These are phyloP conservation scores for Mionectes macconnelli DNA, from an alignment of 2,113 vertebrate species.

Conservation along the genomic window DNA sequence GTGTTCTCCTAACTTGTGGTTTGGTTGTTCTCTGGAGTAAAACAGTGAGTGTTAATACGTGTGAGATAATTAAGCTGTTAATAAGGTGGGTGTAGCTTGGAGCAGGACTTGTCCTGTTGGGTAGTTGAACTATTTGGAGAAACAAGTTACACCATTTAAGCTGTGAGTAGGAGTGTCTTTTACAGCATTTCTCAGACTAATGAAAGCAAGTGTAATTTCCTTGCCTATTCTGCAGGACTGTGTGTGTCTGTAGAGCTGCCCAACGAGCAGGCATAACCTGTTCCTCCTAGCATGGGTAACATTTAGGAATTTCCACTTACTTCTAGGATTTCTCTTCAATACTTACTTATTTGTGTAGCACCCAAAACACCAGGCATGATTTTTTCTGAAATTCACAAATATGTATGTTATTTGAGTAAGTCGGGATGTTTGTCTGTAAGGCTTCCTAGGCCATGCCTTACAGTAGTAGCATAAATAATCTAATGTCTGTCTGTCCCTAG, in stretches of 20 bases:
- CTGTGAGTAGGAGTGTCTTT: slow-evolving; percentile 1
- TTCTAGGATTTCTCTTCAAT: background rate
- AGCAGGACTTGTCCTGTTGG: background rate
- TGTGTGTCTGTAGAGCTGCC: background rate
- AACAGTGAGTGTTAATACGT: background rate
- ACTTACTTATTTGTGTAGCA: background rate
- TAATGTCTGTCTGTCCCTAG: background rate
- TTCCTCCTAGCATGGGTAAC: background rate
- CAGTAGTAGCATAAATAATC: background rate
- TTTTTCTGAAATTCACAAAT: background rate
- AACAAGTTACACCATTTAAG: background rate
- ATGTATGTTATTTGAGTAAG: background rate
- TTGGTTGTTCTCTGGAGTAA: background rate
- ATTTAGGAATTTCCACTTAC: background rate
- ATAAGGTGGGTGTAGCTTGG: background rate
- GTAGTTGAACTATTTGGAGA: background rate
- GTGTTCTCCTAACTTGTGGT: background rate
- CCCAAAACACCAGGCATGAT: background rate
- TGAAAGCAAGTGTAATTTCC: background rate
- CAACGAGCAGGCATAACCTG: background rate
- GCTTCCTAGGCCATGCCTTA: background rate
- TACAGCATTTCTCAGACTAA: background rate
- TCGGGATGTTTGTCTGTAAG: background rate
- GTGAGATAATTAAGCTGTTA: background rate
- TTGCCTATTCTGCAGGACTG: background rate